phyloP scores from a whole-genome alignment of 2,113 vertebrate species.

The Mustela lutreola region DNA sequence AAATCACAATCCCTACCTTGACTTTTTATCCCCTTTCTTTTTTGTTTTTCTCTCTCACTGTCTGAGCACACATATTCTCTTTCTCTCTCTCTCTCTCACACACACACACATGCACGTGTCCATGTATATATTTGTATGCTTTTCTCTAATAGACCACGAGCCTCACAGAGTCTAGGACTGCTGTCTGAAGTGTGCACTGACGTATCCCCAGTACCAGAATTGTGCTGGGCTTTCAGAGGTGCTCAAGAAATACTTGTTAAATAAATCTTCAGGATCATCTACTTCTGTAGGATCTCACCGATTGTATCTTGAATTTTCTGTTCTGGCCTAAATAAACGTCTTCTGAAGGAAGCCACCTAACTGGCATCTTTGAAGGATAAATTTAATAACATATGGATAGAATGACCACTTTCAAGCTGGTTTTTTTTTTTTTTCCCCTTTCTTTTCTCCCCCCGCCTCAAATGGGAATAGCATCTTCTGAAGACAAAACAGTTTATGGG shows the following conservation, averaged over 20 bases:
- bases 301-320: background rate
- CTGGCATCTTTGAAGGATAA: background rate
- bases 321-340: background rate
- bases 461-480: background rate
- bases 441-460: background rate
- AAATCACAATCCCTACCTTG: background rate
- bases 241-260: background rate
- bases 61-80: background rate
- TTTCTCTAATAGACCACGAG: background rate
- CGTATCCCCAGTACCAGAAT: background rate
- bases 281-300: background rate
- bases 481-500: background rate
- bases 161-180: background rate
- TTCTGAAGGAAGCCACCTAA: background rate
- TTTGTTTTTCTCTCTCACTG: background rate
- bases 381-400: background rate
- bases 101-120: no score
- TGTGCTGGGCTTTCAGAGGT: background rate
- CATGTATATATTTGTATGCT: accelerated
- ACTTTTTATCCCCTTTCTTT: background rate
- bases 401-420: background rate
- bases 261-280: background rate
- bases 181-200: background rate
- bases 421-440: background rate
- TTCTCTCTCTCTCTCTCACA: background rate